These are phyloP conservation scores for Orius insidiosus DNA, from an alignment of 1,140 invertebrate species.

Conservation along the genomic window DNA sequence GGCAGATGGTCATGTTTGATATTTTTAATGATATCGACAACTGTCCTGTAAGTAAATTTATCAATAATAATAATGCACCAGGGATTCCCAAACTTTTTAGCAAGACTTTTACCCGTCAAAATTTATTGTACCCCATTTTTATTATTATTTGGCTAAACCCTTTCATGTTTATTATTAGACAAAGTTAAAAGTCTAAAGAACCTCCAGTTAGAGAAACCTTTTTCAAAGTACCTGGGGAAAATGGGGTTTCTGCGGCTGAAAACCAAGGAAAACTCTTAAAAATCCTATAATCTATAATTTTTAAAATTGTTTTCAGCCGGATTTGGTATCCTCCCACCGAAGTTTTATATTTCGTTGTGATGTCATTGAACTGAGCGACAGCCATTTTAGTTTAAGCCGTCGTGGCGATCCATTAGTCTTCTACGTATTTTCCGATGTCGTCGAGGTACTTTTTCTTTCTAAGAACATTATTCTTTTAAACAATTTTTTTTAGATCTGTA, in stretches of 20 bases:
- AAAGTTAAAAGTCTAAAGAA: no score
- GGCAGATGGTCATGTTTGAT: constrained; percentile 88
- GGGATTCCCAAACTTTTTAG: no score
- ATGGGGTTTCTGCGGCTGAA: no score
- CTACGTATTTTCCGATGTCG: constrained; percentile 83
- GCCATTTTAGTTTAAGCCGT: constrained; percentile 40
- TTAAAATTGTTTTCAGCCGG: constrained; percentile 50
- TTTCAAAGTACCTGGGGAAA: no score
- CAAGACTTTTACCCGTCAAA: no score
- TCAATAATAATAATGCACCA: background rate
- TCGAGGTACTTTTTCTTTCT: constrained; percentile 52
- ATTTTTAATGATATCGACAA: constrained; percentile 96
- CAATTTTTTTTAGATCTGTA: constrained; percentile 35
- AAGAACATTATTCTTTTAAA: constrained; percentile 5
- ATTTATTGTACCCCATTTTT: no score
- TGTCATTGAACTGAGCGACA: constrained; percentile 74
- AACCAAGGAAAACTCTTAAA: no score
- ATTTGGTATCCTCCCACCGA: constrained; percentile 80
- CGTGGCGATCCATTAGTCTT: constrained; percentile 74
- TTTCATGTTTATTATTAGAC: constrained; percentile 12
- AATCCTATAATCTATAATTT: no score
- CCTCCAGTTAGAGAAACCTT: no score
- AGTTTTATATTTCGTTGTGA: constrained; percentile 74
- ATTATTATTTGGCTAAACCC: background rate
- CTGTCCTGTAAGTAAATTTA: constrained; percentile 76